Evolutionary conservation across 2,888 invertebrate genomes (phyloP).

Genomic region (Oxycera nigricornis): DNA sequence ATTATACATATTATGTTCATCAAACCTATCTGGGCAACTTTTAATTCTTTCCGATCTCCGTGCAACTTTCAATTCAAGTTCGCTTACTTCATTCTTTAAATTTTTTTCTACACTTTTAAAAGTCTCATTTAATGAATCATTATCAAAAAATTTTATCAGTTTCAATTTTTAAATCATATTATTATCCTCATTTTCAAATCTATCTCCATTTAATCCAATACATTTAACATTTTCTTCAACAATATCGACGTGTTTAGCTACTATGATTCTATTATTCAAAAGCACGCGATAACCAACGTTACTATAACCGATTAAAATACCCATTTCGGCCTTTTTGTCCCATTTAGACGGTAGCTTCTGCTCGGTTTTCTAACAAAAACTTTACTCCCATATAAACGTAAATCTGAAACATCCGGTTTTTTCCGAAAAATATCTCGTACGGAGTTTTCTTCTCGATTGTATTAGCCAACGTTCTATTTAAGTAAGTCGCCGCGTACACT

Average conservation of each 20-base stretch:
- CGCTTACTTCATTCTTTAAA: conserved; percentile 41
- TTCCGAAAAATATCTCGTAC: conserved; percentile 34
- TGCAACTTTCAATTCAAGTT: conserved; percentile 35
- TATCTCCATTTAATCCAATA: conserved; percentile 46
- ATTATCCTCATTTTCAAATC: conserved; percentile 31
- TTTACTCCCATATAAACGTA: conserved; percentile 38
- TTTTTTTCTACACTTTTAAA: conserved; percentile 17
- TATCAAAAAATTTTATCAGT: conserved; percentile 46
- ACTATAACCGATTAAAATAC: conserved; percentile 37
- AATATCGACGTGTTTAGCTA: conserved; percentile 39
- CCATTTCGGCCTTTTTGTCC: conserved; percentile 38
- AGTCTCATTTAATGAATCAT: conserved; percentile 42
- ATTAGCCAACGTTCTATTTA: conserved; percentile 43
- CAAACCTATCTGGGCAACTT: conserved; percentile 46
- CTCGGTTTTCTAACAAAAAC: conserved; percentile 34
- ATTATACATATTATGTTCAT: conserved; percentile 42
- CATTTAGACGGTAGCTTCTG: conserved; percentile 35
- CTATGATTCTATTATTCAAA: conserved; percentile 26
- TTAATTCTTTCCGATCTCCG: conserved; percentile 39
- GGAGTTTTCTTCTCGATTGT: conserved; percentile 40
- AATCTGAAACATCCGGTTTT: conserved; percentile 32
- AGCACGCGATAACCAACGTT: conserved; percentile 37
- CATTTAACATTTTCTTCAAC: conserved; percentile 32
- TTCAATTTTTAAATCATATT: conserved; percentile 40
- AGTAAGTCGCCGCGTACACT: conserved; percentile 40